Evolutionary conservation across 2,888 invertebrate genomes (phyloP), one percentile per base, ranked within the genome.

Genomic region (Epinotia bilunana): DNA sequence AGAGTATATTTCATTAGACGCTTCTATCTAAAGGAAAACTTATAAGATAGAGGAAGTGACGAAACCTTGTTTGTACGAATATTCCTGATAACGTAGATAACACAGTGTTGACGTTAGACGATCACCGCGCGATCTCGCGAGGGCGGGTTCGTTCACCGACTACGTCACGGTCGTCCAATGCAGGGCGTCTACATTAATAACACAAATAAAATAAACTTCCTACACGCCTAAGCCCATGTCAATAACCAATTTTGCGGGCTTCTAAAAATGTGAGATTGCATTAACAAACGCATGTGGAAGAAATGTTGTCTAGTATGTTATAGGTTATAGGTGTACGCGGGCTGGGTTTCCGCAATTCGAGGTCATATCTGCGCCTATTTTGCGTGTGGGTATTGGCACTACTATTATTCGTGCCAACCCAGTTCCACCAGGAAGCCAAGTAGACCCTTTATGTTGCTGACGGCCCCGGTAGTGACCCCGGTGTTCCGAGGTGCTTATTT

Each of bases 91-190:
- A 72, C 7, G 20, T 58, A 18, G 74, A 74, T 64, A 70, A 70
- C 18, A 18, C 6, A 20, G 61, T 68, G 60, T 64, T 67, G 76
- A 76, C 73, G 77, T 65, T 74, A 72, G 70, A 62, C 65, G 65
- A 61, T 39, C 61, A 46, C 28, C 74, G 39, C 63, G 46, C 71
- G 63, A 71, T 63, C 58, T 55, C 49, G 58, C 78, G 81, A 79
- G 80, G 78, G 81, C 72, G 79, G 80, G 88, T 86, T 86, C 85
- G 81, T 85, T 87, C 83, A 86, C 83, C 83, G 82, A 78, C 78
- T 80, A 82, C 84, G 85, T 86, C 86, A 87, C 74, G 28, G 20
- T 71, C 72, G 62, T 58, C 65, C 28, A 20, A 63, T 57, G 33
- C 63, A 39, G 13, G 49, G 20, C 58, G 55, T 72, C 49, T 55